phyloP scores from a whole-genome alignment of 1,140 invertebrate species.

The Drosophila ambigua region DNA sequence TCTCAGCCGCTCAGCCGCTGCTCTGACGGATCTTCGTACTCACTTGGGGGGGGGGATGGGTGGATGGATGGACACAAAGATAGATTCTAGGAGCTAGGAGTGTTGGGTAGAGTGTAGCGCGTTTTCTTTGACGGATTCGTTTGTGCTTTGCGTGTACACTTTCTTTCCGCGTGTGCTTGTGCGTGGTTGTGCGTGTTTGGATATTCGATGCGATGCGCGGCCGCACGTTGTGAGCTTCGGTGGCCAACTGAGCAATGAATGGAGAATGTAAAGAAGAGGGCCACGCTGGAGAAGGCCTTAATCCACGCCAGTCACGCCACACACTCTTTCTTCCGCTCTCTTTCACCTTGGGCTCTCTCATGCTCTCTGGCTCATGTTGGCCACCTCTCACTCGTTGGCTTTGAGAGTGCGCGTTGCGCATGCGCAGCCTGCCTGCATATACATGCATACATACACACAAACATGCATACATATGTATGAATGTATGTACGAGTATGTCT shows the following conservation, averaged over 20 bases:
- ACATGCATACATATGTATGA: too few species aligned
- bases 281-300: constrained; percentile 23
- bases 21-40: not conserved
- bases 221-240: constrained; percentile 68
- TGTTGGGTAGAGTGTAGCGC: not conserved
- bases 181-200: constrained; percentile 34
- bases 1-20: not conserved
- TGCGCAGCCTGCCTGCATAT: too few species aligned
- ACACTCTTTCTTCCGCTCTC: constrained; percentile 1
- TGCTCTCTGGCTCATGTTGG: not conserved
- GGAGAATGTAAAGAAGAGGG: constrained; percentile 51
- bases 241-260: constrained; percentile 50
- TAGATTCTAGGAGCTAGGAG: constrained; percentile 2
- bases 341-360: not conserved
- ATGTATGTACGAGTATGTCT: too few species aligned
- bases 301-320: not conserved
- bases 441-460: too few species aligned
- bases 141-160: constrained; percentile 39
- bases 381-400: not conserved
- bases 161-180: constrained; percentile 47
- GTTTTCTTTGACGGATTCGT: constrained; percentile 22
- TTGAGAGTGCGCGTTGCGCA: constrained; percentile 18
- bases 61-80: constrained; percentile 1
- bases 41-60: not conserved
- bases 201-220: constrained; percentile 34